Percentiles rank a stretch among this genome's conserved stretches.
phyloP scores from a whole-genome alignment of 30 jellyfish, hydroid and myxozoan species.

The Aurelia aurita complex sp. Pacific region DNA sequence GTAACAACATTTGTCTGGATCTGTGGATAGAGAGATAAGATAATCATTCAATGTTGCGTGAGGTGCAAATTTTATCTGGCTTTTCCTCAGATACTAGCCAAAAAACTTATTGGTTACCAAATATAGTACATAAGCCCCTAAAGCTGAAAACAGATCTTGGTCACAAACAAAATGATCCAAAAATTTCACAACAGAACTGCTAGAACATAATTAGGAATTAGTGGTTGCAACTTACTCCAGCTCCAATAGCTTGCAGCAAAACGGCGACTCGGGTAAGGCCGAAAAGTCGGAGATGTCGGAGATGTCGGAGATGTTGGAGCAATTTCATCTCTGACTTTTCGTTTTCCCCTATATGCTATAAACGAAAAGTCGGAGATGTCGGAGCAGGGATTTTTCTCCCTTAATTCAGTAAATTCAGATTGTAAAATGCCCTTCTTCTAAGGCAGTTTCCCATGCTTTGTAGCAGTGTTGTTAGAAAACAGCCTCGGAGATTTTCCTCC shows the following conservation, averaged over 20 bases:
- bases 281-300: too few species aligned
- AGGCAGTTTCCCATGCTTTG: too few species aligned
- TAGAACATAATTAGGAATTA: background rate
- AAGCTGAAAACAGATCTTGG: constrained; percentile 1
- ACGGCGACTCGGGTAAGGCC: too few species aligned
- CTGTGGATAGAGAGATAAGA: constrained; percentile 15
- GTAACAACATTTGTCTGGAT: constrained; percentile 32
- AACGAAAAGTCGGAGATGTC: too few species aligned
- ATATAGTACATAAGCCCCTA: background rate
- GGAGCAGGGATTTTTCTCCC: too few species aligned
- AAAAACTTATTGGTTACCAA: background rate
- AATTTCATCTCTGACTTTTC: too few species aligned
- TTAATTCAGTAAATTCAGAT: too few species aligned
- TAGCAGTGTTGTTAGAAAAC: too few species aligned
- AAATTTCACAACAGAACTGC: background rate
- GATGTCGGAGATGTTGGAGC: too few species aligned
- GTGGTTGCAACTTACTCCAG: background rate
- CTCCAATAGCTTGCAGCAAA: background rate
- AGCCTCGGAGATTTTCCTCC: too few species aligned
- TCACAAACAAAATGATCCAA: background rate
- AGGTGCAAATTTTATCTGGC: background rate
- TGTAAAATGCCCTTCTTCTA: too few species aligned
- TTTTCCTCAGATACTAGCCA: constrained; percentile 6
- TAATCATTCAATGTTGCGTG: constrained; percentile 4
- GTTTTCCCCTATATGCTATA: too few species aligned